Conservation (phyloP, 2,888 invertebrate genomes). For the Drymonia ruficornis region DNA sequence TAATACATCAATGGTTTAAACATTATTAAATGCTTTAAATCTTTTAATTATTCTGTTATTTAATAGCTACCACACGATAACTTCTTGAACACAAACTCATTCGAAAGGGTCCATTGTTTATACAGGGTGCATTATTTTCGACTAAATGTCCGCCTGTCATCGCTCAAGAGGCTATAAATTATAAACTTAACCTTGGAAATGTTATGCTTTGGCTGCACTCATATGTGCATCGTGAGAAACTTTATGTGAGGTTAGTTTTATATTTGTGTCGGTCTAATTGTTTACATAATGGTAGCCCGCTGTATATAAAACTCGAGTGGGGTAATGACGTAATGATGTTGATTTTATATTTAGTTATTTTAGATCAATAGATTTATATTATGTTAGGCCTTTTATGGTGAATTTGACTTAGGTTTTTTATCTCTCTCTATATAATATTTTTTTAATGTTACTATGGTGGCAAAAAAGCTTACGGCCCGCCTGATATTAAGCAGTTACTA, state of each 20-base stretch:
- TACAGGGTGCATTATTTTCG: slow-evolving; percentile 61
- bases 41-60: no score
- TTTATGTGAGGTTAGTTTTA: slow-evolving; percentile 36
- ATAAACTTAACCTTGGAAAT: slow-evolving; percentile 78
- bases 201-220: slow-evolving; percentile 65
- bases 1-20: no score
- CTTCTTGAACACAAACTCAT: background rate
- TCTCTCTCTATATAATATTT: no score
- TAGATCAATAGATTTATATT: background rate
- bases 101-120: slow-evolving; percentile 66
- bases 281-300: slow-evolving; percentile 19
- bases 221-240: slow-evolving; percentile 78
- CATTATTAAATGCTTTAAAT: no score
- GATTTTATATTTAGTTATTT: background rate
- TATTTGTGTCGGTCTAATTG: slow-evolving; percentile 28
- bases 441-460: no score
- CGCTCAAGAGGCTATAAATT: slow-evolving; percentile 79
- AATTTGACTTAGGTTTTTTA: no score
- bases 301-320: slow-evolving; percentile 13
- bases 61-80: background rate
- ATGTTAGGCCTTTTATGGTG: no score
- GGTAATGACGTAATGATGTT: background rate
- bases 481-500: no score
- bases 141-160: slow-evolving; percentile 63
- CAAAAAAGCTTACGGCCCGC: no score